Evolutionary conservation across 1,140 invertebrate species (phyloP), one percentile per base, ranked within the genome.

Genomic region (Calliopsis andreniformis): DNA sequence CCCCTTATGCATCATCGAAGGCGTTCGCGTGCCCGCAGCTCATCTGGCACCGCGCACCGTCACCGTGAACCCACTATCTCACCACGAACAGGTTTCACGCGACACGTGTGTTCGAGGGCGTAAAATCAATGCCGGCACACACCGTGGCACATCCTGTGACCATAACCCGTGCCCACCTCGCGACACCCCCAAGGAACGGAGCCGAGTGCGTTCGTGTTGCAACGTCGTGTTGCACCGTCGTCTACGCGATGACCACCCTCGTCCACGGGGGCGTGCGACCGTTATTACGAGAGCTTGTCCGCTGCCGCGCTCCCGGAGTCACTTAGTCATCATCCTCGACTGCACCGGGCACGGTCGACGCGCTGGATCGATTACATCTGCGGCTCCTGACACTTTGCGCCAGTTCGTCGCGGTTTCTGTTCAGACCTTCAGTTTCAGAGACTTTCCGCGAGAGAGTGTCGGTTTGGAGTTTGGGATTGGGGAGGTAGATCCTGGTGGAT

Each of bases 1-100:
- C 82, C 72, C 67, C 79, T 79, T 79, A 83, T 84, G 51, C 86
- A 87, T 91, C 88, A 91, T 91, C 80, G 86, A 68, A 85, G 79
- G 62, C 75, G 79, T 92, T n/a, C 86, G 91, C 91, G 90, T 91
- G 90, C 76, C 88, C 76, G 39, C 51, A 85, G 85, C 87, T 92
- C 89, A 89, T 91, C 89, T 88, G 84, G 84, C 71, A 79, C 62
- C 39, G 72, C 79, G 81, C 82, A 80, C 76, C 80, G 86, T 85
- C 83, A 87, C 84, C 73, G 78, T 77, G 63, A 76, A 79, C 85
- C 73, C 83, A 90, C 87, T 89, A 91, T 91, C 87, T 89, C 83
- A 86, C 69, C 83, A 67, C 67, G 87, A 90, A 89, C 90, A 82
- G 84, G 83, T 89, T 89, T 91, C 87, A 87, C 88, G 79, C 87